Evolutionary conservation across 1,140 invertebrate genomes (phyloP).

Genomic region (Agraylea sexmaculata): DNA sequence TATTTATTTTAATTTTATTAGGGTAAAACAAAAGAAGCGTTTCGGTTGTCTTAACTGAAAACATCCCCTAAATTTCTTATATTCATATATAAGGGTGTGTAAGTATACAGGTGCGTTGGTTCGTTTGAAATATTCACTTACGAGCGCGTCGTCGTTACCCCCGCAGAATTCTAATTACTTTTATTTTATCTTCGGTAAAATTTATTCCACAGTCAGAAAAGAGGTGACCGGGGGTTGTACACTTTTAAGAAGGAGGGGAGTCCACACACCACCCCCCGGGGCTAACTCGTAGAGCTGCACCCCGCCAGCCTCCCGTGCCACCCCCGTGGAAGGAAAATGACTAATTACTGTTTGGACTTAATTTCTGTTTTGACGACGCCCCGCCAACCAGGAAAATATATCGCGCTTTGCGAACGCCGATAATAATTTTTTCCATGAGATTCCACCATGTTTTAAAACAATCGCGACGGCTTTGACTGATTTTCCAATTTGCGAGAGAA

Average conservation of each 20-base stretch:
- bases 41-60: no score
- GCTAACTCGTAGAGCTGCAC: slow-evolving; percentile 7
- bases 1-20: no score
- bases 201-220: slow-evolving; percentile 22
- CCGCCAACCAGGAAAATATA: no score
- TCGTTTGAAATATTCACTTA: slow-evolving; percentile 4
- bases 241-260: slow-evolving; percentile 18
- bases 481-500: no score
- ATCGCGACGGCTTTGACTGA: no score
- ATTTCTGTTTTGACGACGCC: slow-evolving; percentile 23
- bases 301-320: neutral
- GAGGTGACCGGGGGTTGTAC: slow-evolving; percentile 19
- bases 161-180: slow-evolving; percentile 23
- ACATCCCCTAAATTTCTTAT: slow-evolving; percentile 3
- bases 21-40: no score
- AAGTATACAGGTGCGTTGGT: no score
- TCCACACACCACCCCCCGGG: slow-evolving; percentile 9
- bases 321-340: slow-evolving; percentile 11
- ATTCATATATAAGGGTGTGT: no score
- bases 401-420: no score
- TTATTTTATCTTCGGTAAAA: slow-evolving; percentile 23
- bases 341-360: slow-evolving; percentile 23
- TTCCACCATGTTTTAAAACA: no score
- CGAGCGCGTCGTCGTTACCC: slow-evolving; percentile 20
- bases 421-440: no score